Conservation (phyloP, 1,140 invertebrate genomes). For the Microplitis demolitor region DNA sequence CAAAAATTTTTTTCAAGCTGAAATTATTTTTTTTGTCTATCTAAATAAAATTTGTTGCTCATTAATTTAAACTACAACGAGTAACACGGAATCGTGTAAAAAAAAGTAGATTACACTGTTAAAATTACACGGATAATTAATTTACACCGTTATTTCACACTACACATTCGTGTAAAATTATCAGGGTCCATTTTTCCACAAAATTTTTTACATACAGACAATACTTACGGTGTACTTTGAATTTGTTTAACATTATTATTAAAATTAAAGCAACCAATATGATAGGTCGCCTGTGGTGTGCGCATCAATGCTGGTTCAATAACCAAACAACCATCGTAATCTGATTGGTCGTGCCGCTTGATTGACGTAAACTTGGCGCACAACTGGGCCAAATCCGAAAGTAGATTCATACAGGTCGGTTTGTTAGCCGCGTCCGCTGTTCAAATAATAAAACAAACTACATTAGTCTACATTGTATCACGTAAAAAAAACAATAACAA, state of each 20-base stretch:
- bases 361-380: constrained; percentile 62
- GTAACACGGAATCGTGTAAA: too few relatives aligned
- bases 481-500: background rate
- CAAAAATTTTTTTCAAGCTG: too few relatives aligned
- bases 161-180: too few relatives aligned
- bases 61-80: background rate
- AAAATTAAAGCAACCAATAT: constrained; percentile 63
- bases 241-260: constrained; percentile 55
- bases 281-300: constrained; percentile 58
- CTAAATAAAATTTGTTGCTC: background rate
- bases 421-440: constrained; percentile 54
- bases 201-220: background rate
- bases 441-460: constrained; percentile 13
- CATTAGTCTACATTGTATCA: background rate
- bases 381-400: constrained; percentile 62
- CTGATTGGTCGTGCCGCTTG: constrained; percentile 40
- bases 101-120: too few relatives aligned
- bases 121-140: too few relatives aligned
- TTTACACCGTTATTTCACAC: too few relatives aligned
- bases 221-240: constrained; percentile 49
- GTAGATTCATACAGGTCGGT: constrained; percentile 62
- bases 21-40: background rate
- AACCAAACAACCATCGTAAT: constrained; percentile 59
- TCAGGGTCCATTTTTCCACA: background rate
- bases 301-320: constrained; percentile 62